Base-by-base conservation (phyloP, 2,888 invertebrate species). In the Ditula angustiorana region DNA sequence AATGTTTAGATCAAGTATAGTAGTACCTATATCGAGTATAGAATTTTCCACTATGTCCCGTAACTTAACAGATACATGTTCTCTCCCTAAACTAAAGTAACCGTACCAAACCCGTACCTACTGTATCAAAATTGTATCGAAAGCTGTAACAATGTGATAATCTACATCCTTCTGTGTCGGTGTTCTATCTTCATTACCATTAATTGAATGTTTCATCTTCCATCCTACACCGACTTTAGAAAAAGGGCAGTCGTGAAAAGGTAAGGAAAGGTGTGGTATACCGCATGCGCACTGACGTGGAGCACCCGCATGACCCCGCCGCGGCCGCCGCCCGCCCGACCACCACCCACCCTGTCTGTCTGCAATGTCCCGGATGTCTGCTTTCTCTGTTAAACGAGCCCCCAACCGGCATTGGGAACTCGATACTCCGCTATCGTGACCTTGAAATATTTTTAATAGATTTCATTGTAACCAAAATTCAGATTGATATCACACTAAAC, bases 181-280 rank as follows among this genome's bases (percentile, higher is more conserved):
- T 84, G 81, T 85, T 79, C 79, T 82, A 74, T 84, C 78, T 85
- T 87, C 90, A 89, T 79, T 81, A 77, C 85, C 91, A 92, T 92
- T 92, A 92, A 92, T 90, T 85, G 74, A 86, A 88, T 91, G 88
- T 92, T 92, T 92, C 92, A 90, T 91, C 88, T 92, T 91, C 87
- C 92, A 91, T 92, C 85, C 88, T 78, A 82, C 89, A 86, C 88
- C 91, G 81, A 92, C 88, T 83, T 90, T 95, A 96, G 96, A 97
- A 96, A 95, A 96, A 96, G 93, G 96, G 96, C 93, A 96, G 96
- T 93, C 95, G 96, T 88, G 96, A 97, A 88, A 96, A 96, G 96
- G 96, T 96, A 95, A 95, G 95, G 88, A 63, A 63, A 86, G 81
- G 82, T 81, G 85, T 86, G 79, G 80, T 85, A 80, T 86, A 86